Evolutionary conservation across 2,888 invertebrate species (phyloP), one percentile per base, ranked within the genome.

Genomic region (Pseudoips prasinana): DNA sequence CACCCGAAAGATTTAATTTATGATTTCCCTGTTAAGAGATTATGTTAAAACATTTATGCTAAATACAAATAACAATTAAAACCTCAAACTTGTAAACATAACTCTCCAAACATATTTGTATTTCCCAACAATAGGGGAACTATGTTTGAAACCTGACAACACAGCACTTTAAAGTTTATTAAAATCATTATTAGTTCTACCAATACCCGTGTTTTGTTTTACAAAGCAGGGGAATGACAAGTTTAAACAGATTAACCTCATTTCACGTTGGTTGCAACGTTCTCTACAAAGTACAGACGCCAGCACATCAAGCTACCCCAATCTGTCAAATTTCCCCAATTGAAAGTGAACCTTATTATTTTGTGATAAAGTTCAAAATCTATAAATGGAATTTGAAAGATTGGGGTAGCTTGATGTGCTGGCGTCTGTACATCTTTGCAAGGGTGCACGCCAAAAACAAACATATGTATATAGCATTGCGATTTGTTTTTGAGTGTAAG

Each of bases 191-290:
- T 36, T 40, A 31, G 26, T 30, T 33, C 23, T 26, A 14, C 22
- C 27, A 8, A 33, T 32, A 48, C 11, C 23, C 36, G 33, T 41
- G 34, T 52, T 56, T 51, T 42, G 34, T 49, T 46, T 37, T 38
- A 47, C 34, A 43, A 42, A 32, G 33, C 8, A 42, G 10, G 14
- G n/a, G n/a, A n/a, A n/a, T n/a, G 27, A 49, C 22, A 25, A 32
- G 38, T 47, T 51, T 55, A 64, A 64, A 57, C 33, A 58, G 62
- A 68, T 64, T 64, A 66, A 61, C 61, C 59, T 49, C 37, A 38
- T 62, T 57, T 41, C 48, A 46, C 47, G 35, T 47, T 52, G 39
- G 35, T 47, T 52, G 39, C 47, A 53, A 41, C 57, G 40, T 54
- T 46, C 31, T 36, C 22, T 40, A 39, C 38, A 43, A 36, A 33